These are phyloP conservation scores for Lycaena phlaeas DNA, from an alignment of 2,888 invertebrate genomes.

Conservation along the genomic window DNA sequence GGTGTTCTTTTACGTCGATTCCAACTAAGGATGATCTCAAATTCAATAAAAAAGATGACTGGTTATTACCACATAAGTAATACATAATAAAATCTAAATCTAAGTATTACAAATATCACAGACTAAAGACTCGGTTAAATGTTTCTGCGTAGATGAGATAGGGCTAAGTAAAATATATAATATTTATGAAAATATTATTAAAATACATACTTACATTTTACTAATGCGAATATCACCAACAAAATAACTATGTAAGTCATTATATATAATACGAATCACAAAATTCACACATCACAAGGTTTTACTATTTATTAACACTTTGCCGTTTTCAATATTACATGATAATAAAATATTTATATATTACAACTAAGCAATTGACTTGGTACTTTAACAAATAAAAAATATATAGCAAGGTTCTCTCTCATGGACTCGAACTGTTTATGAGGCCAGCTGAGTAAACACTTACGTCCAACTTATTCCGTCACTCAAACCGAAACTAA, in stretches of 20 bases:
- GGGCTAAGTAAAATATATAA: no score
- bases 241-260: slow-evolving; percentile 12
- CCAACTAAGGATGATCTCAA: no score
- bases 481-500: neutral
- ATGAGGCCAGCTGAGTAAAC: slow-evolving; percentile 1
- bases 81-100: no score
- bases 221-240: slow-evolving; percentile 13
- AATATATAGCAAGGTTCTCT: neutral
- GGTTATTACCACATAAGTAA: no score
- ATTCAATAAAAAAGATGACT: no score
- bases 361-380: neutral
- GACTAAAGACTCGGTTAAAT: no score
- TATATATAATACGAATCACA: slow-evolving; percentile 8
- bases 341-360: neutral
- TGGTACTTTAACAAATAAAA: neutral
- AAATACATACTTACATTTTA: slow-evolving; percentile 16
- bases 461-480: neutral
- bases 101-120: no score
- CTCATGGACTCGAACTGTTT: neutral
- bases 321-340: neutral
- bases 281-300: slow-evolving; percentile 7
- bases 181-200: no score
- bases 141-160: no score
- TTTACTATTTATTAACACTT: neutral
- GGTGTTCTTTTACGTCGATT: no score